Conservation (phyloP, 2,113 vertebrate genomes). For the Benitochromis conjunctus region DNA sequence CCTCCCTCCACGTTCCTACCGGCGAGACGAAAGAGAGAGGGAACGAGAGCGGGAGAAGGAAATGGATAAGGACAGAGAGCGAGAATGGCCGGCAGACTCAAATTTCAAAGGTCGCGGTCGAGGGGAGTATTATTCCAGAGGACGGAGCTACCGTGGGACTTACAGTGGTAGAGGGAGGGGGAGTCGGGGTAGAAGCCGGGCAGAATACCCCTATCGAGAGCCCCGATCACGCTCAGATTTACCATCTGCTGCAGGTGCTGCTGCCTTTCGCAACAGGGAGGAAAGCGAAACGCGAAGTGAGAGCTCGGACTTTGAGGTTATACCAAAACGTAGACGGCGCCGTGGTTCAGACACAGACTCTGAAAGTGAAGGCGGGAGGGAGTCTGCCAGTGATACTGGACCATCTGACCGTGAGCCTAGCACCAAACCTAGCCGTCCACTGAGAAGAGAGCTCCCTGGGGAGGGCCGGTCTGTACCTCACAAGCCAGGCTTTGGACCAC, state of each 20-base stretch:
- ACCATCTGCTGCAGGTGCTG: constrained; percentile 58
- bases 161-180: constrained; percentile 88
- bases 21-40: constrained; percentile 88
- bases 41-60: constrained; percentile 84
- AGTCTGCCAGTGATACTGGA: constrained; percentile 92
- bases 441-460: constrained; percentile 65
- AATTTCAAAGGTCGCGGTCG: constrained; percentile 88
- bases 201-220: constrained; percentile 89
- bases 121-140: constrained; percentile 95
- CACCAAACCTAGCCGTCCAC: constrained; percentile 81
- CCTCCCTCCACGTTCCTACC: constrained; percentile 82
- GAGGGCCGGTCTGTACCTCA: constrained; percentile 51
- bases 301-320: constrained; percentile 95
- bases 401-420: constrained; percentile 90
- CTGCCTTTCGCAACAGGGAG: constrained; percentile 82
- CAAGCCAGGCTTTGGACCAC: constrained; percentile 64
- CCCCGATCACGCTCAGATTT: constrained; percentile 82
- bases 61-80: constrained; percentile 80
- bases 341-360: constrained; percentile 94
- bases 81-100: constrained; percentile 88
- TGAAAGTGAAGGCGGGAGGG: constrained; percentile 90
- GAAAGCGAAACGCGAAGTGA: constrained; percentile 98
- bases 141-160: constrained; percentile 91
- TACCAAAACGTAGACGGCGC: constrained; percentile 89
- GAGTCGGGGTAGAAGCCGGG: constrained; percentile 84